phyloP scores from a whole-genome alignment of 1,140 invertebrate genomes.

The Listronotus bonariensis region DNA sequence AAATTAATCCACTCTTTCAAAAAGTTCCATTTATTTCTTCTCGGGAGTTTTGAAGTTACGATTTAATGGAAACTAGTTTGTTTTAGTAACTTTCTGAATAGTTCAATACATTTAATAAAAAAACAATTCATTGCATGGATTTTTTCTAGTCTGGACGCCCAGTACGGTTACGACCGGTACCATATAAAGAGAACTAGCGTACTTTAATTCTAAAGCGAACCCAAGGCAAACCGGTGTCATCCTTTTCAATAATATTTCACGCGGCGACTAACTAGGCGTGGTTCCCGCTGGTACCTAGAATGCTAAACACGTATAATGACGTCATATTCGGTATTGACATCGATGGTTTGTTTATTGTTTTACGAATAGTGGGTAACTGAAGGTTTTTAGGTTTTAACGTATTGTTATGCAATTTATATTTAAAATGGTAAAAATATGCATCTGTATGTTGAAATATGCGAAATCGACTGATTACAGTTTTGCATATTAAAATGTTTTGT shows the following conservation, averaged over 20 bases:
- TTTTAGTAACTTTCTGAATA: no score
- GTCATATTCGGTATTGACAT: slow-evolving; percentile 24
- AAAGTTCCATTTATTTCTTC: no score
- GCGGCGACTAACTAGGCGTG: slow-evolving; percentile 26
- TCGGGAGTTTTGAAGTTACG: no score
- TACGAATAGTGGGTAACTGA: background rate
- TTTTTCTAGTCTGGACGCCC: slow-evolving; percentile 1
- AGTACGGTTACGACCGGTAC: slow-evolving; percentile 21
- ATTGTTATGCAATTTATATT: no score
- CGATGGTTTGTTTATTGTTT: slow-evolving; percentile 17
- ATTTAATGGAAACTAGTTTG: no score
- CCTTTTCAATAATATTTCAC: slow-evolving; percentile 35
- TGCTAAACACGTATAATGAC: slow-evolving; percentile 36
- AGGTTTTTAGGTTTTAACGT: background rate
- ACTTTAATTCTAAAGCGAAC: background rate
- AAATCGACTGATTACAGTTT: no score
- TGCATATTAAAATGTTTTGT: no score
- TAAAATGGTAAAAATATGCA: no score
- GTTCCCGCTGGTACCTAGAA: slow-evolving; percentile 13
- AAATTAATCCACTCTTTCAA: no score
- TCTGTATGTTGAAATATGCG: no score
- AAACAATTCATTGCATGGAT: background rate
- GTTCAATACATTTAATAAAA: no score
- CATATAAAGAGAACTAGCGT: slow-evolving; percentile 27
- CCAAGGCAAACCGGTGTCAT: slow-evolving; percentile 39